Evolutionary conservation across 2,888 invertebrate genomes (phyloP), one percentile per base, ranked within the genome.

Genomic region (Drosophila paramelanica): DNA sequence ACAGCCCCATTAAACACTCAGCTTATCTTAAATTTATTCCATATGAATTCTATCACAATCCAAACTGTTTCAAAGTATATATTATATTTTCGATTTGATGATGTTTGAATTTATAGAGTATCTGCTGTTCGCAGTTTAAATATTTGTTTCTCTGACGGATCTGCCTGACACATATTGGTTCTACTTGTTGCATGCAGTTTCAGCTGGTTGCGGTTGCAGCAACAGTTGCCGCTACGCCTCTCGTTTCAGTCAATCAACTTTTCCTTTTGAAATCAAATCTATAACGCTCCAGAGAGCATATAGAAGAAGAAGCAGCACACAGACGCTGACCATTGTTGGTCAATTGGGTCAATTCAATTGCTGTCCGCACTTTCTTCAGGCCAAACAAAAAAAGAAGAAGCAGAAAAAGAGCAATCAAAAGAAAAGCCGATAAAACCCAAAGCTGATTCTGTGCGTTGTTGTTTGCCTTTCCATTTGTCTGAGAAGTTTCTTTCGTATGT

Each of bases 281-380:
- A 67, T 66, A 72, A 66, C 59, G 58, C 49, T 39, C 10, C 43
- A 47, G 41, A 55, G 51, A 46, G 45, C 13, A 7, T 7, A 41
- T 17, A 38, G 25, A 20, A 31, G 47, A 20, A 45, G 66, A 39
- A 17, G 31, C 23, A 23, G 23, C 23, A 45, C 23, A 49, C 50
- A 47, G 50, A 39, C 39, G 45, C 23, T 61, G 70, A 25, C 75
- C 69, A 72, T 74, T 81, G 80, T 88, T 82, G 88, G 83, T 79
- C 83, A 83, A 85, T 88, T 85, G 78, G 83, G 83, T 84, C 88
- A 79, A 85, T 85, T 85, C 85, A 79, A 85, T 88, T 85, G 83
- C 73, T 42, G 64, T 76, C 79, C 67, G 67, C 81, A 82, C 88
- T 83, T 83, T 83, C 82, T 83, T 79, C 74, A 52, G 64, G 67